Evolutionary conservation across 2,113 vertebrate species (phyloP).

Genomic region (Campylomormyrus numenius): DNA sequence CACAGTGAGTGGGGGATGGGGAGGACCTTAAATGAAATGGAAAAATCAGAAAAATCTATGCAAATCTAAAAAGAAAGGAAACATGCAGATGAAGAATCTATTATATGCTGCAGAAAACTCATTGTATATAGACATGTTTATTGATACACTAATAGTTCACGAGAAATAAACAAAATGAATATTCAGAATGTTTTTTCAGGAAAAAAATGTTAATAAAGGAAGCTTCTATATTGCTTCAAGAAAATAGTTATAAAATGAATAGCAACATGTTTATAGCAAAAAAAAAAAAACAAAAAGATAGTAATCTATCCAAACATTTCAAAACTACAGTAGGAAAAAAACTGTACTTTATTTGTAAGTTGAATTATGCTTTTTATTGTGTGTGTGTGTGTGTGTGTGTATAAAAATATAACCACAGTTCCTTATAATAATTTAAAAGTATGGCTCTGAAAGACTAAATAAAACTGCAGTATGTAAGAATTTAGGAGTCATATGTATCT

Average conservation of each 20-base stretch:
- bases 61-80: neutral
- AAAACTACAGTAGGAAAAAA: neutral
- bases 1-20: neutral
- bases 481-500: neutral
- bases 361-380: neutral
- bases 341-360: neutral
- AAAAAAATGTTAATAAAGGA: neutral
- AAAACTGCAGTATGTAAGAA: neutral
- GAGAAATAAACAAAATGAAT: neutral
- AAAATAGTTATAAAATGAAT: neutral
- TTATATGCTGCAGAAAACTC: neutral
- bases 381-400: neutral
- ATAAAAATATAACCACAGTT: neutral
- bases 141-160: neutral
- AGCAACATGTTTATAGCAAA: neutral
- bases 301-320: neutral
- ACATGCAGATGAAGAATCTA: neutral
- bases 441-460: neutral
- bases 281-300: neutral
- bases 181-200: neutral
- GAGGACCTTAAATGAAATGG: neutral
- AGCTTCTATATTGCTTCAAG: neutral
- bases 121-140: neutral
- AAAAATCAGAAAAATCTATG: neutral
- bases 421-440: neutral